Evolutionary conservation across 1,140 invertebrate genomes (phyloP), one percentile per base, ranked within the genome.

Genomic region (Lepidurus arcticus): DNA sequence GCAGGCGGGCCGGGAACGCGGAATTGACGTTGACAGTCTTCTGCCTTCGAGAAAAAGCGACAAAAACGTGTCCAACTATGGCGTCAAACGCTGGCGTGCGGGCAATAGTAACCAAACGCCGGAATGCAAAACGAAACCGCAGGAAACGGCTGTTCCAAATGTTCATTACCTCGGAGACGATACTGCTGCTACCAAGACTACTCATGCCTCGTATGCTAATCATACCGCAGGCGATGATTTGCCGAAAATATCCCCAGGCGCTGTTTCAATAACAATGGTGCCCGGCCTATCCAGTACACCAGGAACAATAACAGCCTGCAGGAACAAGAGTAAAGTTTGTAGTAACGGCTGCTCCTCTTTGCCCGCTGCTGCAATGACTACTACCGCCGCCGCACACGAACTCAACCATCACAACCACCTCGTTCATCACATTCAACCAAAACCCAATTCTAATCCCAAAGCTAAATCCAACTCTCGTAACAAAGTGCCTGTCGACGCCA

Each of bases 401-500:
- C 21, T 65, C 13, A 21, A 65, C 53, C 53, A 65, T 65, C 53
- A 65, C 53, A 65, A 13, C n/a, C 53, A 65, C 21, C 53, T 21
- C 13, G 53, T 65, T 65, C 53, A 65, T 65, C 53, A 65, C 53
- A 16, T 21, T 13, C 53, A 7, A 65, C 53, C 53, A 13, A 65
- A 65, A 65, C 6, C 53, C 53, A 13, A 65, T 65, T 65, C 53
- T 7, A 65, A 65, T 16, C 53, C 53, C 53, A 65, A 65, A 65
- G 21, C 53, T n/a, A 65, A 16, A 65, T 21, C 53, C 21, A 65
- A 21, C 8, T 65, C 53, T 13, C 53, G 53, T 65, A 65, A 65
- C 53, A 65, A 65, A 65, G 53, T 65, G 53, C 53, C 53, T 65
- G 53, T 65, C 13, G 53, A 65, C 53, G 53, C 53, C 53, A 65